Evolutionary conservation across 64 coral and sea anemone species (phyloP).

Genomic region (Dendrophyllia cribrosa): DNA sequence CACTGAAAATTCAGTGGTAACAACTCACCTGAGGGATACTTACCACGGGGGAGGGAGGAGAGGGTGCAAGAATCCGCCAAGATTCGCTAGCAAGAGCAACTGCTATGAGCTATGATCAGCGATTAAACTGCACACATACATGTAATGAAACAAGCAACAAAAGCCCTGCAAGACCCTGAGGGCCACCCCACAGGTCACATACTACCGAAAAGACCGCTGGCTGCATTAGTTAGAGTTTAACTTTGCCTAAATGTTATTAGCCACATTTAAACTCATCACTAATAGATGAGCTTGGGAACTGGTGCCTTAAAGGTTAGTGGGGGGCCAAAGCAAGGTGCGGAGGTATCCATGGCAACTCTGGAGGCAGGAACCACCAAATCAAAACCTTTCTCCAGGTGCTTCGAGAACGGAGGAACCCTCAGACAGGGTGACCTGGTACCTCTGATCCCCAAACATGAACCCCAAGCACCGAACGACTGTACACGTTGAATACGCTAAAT

Average conservation of each 20-base stretch:
- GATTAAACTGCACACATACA: background rate
- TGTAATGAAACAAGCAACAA: background rate
- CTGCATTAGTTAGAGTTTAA: background rate
- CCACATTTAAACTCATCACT: constrained; percentile 1
- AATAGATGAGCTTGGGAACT: background rate
- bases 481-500: no score
- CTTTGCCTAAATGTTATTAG: background rate
- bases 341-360: background rate
- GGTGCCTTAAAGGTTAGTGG: background rate
- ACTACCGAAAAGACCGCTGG: background rate
- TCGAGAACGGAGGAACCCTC: no score
- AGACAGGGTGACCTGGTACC: no score
- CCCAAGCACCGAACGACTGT: no score
- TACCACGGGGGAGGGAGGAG: background rate
- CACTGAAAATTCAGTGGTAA: no score
- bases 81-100: background rate
- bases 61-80: background rate
- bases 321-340: background rate
- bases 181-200: background rate
- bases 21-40: background rate
- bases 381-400: no score
- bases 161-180: background rate
- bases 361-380: background rate
- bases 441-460: no score
- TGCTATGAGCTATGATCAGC: background rate